A percentile compares a stretch with the other conserved stretches of the same genome.
Evolutionary conservation across 1,140 invertebrate species (phyloP).

Genomic region (Stegodyphus mimosarum): DNA sequence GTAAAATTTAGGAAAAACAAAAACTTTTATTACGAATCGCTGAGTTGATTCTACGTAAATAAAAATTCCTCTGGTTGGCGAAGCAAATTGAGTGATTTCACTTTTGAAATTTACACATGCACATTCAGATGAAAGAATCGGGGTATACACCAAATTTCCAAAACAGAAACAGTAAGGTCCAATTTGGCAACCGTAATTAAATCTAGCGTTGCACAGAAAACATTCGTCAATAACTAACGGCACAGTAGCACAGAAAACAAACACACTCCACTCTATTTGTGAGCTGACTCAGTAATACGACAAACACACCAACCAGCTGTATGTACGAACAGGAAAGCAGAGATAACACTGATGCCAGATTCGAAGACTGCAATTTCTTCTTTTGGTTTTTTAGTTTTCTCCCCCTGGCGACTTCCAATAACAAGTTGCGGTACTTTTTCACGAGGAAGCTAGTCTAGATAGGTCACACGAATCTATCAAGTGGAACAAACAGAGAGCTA

Average conservation of each 20-base stretch:
- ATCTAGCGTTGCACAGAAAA: not conserved
- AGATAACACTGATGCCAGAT: conserved; percentile 29
- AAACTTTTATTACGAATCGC: not conserved
- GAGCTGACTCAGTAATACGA: not conserved
- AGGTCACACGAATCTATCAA: conserved; percentile 54
- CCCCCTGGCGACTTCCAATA: conserved; percentile 30
- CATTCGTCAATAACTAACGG: not conserved
- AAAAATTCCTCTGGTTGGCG: not conserved
- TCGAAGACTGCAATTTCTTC: conserved; percentile 29
- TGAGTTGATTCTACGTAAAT: not conserved
- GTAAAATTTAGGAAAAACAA: not conserved
- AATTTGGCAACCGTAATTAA: not conserved
- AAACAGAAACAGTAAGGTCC: not conserved
- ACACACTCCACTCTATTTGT: not conserved
- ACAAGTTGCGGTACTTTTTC: conserved; percentile 26
- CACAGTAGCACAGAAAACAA: not conserved
- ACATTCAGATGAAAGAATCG: no score
- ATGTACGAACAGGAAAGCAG: not conserved
- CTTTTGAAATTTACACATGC: not conserved
- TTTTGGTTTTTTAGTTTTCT: conserved; percentile 11
- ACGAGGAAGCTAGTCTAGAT: conserved; percentile 44
- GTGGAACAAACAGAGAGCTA: conserved; percentile 33
- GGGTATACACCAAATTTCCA: not conserved
- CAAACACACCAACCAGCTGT: not conserved
- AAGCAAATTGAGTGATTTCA: not conserved